These are phyloP conservation scores for Rallus limicola DNA, from an alignment of 2,113 vertebrate species.

Conservation along the genomic window DNA sequence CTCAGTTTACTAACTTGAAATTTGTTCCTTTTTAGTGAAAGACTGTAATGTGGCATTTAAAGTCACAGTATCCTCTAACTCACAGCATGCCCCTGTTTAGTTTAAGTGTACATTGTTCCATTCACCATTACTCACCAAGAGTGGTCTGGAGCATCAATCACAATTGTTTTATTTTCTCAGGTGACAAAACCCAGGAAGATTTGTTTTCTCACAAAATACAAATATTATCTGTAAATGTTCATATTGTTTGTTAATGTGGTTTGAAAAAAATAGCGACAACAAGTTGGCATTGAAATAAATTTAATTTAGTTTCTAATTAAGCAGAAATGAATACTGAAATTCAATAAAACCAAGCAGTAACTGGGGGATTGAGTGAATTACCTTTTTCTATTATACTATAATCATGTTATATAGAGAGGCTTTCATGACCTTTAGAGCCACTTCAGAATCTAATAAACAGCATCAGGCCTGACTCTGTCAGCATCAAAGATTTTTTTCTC, in stretches of 20 bases:
- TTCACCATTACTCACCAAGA: not conserved
- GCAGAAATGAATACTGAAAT: conserved; percentile 15
- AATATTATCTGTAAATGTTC: not conserved
- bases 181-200: not conserved
- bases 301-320: conserved; percentile 33
- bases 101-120: not conserved
- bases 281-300: conserved; percentile 22
- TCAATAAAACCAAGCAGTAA: conserved; percentile 23
- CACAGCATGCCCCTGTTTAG: not conserved
- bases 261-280: not conserved
- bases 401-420: not conserved
- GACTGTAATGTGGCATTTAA: not conserved
- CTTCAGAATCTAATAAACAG: conserved; percentile 26
- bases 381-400: conserved; percentile 1
- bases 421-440: conserved; percentile 36
- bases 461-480: not conserved
- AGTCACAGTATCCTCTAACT: not conserved
- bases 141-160: not conserved
- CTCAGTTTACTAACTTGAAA: not conserved
- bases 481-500: conserved; percentile 39
- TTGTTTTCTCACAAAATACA: not conserved
- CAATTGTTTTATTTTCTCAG: not conserved
- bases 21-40: not conserved
- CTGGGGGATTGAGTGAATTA: not conserved
- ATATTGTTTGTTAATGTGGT: not conserved